Conservation (phyloP, 2,888 invertebrate species). For the Romanomermis culicivorax region DNA sequence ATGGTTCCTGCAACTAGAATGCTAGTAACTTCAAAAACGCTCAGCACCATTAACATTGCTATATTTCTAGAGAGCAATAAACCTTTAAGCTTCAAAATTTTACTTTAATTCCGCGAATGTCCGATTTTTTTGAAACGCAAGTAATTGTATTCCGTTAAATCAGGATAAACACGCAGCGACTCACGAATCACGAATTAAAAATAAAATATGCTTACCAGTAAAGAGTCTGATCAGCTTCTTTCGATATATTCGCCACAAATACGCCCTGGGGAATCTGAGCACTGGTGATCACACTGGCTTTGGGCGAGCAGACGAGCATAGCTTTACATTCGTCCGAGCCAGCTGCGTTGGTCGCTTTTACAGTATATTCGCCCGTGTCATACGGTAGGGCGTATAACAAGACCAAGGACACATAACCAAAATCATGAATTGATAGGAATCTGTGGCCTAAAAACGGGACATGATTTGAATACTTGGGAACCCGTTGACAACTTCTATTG, state of each 20-base stretch:
- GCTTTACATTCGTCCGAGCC: conserved; percentile 28
- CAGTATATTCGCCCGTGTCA: conserved; percentile 49
- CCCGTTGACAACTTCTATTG: too few species aligned
- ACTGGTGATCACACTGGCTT: conserved; percentile 28
- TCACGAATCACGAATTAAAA: too few species aligned
- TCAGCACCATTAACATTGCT: too few species aligned
- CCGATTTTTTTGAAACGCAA: too few species aligned
- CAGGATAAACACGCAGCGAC: too few species aligned
- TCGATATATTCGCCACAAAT: conserved; percentile 12
- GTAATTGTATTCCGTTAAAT: too few species aligned
- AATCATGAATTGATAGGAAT: conserved; percentile 65
- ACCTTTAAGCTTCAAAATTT: too few species aligned
- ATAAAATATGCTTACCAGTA: conserved; percentile 10
- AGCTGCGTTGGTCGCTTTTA: conserved; percentile 41
- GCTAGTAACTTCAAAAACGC: too few species aligned
- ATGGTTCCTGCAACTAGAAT: too few species aligned
- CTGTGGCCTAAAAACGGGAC: conserved; percentile 24
- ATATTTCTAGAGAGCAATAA: too few species aligned
- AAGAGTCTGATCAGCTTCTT: conserved; percentile 8
- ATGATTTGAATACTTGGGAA: too few species aligned
- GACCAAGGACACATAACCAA: conserved; percentile 84
- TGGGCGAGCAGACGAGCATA: conserved; percentile 26
- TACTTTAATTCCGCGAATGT: too few species aligned
- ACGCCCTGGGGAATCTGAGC: conserved; percentile 30
- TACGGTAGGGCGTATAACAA: conserved; percentile 71